Evolutionary conservation across 2,113 vertebrate genomes (phyloP).

Genomic region (Centrocercus urophasianus): DNA sequence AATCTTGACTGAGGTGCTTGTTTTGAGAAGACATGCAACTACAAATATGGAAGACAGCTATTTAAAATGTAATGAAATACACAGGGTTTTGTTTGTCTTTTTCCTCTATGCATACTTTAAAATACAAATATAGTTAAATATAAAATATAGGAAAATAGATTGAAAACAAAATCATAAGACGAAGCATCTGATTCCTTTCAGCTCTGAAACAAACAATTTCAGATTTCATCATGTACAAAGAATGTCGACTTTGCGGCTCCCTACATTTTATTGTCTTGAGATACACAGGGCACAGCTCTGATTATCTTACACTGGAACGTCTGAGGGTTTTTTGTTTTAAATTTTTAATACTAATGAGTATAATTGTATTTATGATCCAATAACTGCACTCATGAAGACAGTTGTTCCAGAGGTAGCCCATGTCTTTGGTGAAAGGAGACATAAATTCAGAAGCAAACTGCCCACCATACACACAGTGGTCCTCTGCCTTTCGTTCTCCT

Average conservation of each 20-base stretch:
- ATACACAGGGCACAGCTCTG: background rate
- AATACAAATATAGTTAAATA: background rate
- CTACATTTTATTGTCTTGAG: background rate
- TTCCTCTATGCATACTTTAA: background rate
- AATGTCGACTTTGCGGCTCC: background rate
- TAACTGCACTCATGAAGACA: background rate
- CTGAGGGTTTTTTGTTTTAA: background rate
- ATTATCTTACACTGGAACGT: background rate
- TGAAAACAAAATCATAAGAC: background rate
- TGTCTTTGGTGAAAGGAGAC: conserved; percentile 52
- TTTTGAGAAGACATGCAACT: background rate
- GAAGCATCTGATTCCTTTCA: background rate
- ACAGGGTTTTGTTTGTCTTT: background rate
- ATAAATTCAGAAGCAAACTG: conserved; percentile 18
- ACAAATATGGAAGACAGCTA: background rate
- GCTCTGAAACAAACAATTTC: background rate
- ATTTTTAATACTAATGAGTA: background rate
- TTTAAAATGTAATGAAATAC: background rate
- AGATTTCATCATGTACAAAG: background rate
- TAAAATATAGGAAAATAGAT: background rate
- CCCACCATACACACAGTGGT: conserved; percentile 12
- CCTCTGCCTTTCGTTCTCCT: conserved; percentile 38
- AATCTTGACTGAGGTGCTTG: background rate
- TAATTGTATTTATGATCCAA: background rate
- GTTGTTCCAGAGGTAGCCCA: background rate